Conservation (phyloP, 2,888 invertebrate genomes). For the Melolontha melolontha region DNA sequence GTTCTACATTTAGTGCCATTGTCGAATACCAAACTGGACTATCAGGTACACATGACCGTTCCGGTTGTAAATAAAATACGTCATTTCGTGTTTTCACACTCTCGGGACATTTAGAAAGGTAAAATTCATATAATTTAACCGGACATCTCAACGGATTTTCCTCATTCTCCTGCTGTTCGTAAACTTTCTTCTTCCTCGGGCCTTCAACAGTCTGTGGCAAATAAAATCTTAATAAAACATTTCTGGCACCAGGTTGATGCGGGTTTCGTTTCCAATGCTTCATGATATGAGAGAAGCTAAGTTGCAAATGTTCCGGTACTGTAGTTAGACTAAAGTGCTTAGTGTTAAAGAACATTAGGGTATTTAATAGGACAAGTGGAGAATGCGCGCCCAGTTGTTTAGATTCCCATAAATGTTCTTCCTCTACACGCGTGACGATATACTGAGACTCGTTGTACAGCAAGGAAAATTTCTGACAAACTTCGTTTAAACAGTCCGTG, state of each 20-base stretch:
- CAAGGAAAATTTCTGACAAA: constrained; percentile 81
- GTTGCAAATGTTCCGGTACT: constrained; percentile 86
- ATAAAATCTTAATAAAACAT: constrained; percentile 84
- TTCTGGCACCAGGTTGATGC: constrained; percentile 76
- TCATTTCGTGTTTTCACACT: constrained; percentile 89
- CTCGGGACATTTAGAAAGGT: constrained; percentile 92
- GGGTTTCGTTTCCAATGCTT: constrained; percentile 89
- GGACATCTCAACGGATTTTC: constrained; percentile 90
- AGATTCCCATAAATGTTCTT: constrained; percentile 93
- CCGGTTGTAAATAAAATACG: constrained; percentile 90
- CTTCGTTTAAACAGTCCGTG: constrained; percentile 86
- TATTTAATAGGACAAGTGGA: constrained; percentile 88
- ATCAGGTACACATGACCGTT: constrained; percentile 90
- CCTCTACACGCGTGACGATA: constrained; percentile 89
- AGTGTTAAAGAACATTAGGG: constrained; percentile 92
- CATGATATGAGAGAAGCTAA: constrained; percentile 91
- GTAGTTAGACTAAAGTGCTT: constrained; percentile 92
- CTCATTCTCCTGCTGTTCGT: constrained; percentile 89
- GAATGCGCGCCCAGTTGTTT: constrained; percentile 93
- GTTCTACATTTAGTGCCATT: constrained; percentile 78
- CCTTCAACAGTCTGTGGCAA: constrained; percentile 84
- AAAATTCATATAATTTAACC: constrained; percentile 92
- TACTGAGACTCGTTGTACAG: constrained; percentile 84
- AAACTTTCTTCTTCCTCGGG: constrained; percentile 76
- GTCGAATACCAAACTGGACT: constrained; percentile 94